A percentile compares a stretch with the other conserved stretches of the same genome.
Conservation (phyloP, 2,888 invertebrate species). For the Dynastes tityus region DNA sequence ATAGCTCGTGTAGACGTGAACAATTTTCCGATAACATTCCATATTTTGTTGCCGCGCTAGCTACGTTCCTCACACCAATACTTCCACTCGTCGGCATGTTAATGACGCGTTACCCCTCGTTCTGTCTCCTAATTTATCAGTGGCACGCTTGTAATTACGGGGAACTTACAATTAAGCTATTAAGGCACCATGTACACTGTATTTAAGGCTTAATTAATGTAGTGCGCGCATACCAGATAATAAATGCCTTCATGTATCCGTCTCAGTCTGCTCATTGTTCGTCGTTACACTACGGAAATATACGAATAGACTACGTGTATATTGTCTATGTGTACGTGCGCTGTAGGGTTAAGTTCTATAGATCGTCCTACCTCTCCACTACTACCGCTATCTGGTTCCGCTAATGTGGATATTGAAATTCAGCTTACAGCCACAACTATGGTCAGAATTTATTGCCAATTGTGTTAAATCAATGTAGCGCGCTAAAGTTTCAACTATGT, state of each 20-base stretch:
- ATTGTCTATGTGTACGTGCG: background rate
- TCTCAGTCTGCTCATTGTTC: constrained; percentile 51
- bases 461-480: constrained; percentile 43
- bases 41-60: constrained; percentile 39
- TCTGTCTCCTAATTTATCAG: constrained; percentile 56
- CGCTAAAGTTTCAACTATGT: constrained; percentile 39
- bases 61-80: constrained; percentile 16
- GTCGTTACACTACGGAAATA: constrained; percentile 28
- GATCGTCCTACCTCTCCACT: background rate
- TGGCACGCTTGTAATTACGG: constrained; percentile 57
- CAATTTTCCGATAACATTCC: constrained; percentile 48
- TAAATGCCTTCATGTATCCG: constrained; percentile 55
- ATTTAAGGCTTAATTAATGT: constrained; percentile 58
- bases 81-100: constrained; percentile 32
- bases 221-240: constrained; percentile 54
- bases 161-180: constrained; percentile 58
- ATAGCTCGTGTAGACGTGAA: constrained; percentile 9
- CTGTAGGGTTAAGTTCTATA: background rate
- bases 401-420: constrained; percentile 47
- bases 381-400: constrained; percentile 26
- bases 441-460: constrained; percentile 46
- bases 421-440: constrained; percentile 39
- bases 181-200: constrained; percentile 56
- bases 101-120: constrained; percentile 43
- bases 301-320: constrained; percentile 13